A percentile compares a stretch with the other conserved stretches of the same genome.
These are phyloP conservation scores for Saccopteryx leptura DNA, from an alignment of 2,113 vertebrate genomes.

Conservation along the genomic window DNA sequence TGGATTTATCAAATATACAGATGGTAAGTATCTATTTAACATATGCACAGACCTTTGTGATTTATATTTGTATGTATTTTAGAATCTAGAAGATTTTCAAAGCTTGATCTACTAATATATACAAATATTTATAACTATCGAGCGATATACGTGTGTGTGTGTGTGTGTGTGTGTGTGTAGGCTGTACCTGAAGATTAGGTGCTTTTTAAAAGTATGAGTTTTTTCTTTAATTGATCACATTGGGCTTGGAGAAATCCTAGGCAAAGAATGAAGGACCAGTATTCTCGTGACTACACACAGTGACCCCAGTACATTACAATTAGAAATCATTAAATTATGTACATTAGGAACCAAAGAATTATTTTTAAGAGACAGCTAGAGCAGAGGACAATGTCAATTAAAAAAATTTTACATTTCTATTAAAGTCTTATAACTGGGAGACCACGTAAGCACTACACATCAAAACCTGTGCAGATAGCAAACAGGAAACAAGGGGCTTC, in stretches of 20 bases:
- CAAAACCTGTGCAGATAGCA: background rate
- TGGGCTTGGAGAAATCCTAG: background rate
- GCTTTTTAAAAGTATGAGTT: background rate
- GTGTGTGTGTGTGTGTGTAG: background rate
- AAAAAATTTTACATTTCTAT: background rate
- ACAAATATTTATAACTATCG: background rate
- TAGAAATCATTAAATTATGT: background rate
- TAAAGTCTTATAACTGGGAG: background rate
- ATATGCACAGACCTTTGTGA: background rate
- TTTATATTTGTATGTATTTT: background rate
- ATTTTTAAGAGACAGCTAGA: background rate
- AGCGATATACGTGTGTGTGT: background rate
- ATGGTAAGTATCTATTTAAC: constrained; percentile 89
- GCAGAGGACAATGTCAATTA: background rate
- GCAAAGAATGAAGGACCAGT: background rate
- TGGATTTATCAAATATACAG: constrained; percentile 85
- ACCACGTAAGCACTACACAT: background rate
- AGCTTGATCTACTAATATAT: background rate
- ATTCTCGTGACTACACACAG: background rate
- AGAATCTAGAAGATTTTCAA: background rate
- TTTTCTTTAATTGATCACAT: background rate
- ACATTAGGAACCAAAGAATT: background rate
- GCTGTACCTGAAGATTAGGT: background rate
- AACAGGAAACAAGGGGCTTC: background rate
- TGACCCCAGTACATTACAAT: background rate